Conservation (phyloP, 1,140 invertebrate genomes). For the Sitodiplosis mosellana region DNA sequence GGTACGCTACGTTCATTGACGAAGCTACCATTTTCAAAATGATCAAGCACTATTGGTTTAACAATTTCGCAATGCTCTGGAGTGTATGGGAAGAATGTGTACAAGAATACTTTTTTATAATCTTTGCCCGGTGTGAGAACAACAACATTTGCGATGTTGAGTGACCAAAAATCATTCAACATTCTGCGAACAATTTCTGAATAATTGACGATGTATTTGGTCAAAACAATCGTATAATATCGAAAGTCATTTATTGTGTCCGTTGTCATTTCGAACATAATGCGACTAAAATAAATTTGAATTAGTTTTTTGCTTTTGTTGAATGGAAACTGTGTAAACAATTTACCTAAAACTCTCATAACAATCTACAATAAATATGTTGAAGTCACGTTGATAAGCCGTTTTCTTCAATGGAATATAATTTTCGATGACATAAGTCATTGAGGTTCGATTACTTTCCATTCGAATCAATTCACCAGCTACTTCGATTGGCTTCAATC, state of each 20-base stretch:
- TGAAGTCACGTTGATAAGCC: neutral
- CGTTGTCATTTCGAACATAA: neutral
- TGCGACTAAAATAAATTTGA: neutral
- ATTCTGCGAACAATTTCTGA: neutral
- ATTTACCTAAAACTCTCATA: no score
- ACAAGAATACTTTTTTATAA: neutral
- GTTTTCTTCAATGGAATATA: neutral
- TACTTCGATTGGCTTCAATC: neutral
- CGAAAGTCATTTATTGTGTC: neutral
- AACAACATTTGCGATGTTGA: neutral
- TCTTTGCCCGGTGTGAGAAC: neutral
- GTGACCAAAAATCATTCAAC: neutral
- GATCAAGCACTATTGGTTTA: neutral
- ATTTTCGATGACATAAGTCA: neutral
- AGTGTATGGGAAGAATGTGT: neutral
- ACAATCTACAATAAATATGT: neutral
- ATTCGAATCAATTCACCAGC: neutral
- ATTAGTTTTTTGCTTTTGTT: neutral
- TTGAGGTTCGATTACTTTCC: neutral
- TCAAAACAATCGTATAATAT: neutral
- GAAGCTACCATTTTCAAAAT: neutral
- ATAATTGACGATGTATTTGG: neutral
- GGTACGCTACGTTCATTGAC: neutral
- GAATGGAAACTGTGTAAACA: neutral
- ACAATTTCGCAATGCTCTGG: neutral